Conservation (phyloP, 2,113 vertebrate genomes). For the Gallinago paraguaiae region DNA sequence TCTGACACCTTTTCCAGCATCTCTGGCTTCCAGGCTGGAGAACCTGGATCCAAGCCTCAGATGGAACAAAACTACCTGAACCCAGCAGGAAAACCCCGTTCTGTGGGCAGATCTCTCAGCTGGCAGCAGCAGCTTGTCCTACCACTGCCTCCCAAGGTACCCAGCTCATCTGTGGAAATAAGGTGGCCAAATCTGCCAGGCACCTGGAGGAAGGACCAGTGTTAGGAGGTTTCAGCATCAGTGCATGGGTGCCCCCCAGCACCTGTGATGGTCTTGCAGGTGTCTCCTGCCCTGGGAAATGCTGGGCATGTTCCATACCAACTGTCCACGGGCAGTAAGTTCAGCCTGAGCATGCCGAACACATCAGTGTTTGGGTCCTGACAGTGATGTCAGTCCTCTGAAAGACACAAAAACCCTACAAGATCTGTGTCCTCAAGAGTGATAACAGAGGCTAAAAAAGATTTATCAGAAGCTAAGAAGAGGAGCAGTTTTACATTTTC, state of each 20-base stretch:
- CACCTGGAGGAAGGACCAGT: not conserved
- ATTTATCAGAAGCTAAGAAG: not conserved
- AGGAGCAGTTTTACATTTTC: not conserved
- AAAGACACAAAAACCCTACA: not conserved
- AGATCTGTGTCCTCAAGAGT: not conserved
- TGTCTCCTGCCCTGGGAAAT: not conserved
- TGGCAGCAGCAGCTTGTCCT: not conserved
- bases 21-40: not conserved
- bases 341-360: not conserved
- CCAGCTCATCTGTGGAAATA: not conserved
- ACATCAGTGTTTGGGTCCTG: not conserved
- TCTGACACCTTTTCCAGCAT: not conserved
- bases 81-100: not conserved
- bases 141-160: accelerated
- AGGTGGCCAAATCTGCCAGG: not conserved
- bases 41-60: not conserved
- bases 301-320: not conserved
- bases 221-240: not conserved
- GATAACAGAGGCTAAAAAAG: not conserved
- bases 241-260: not conserved
- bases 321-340: not conserved
- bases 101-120: not conserved
- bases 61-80: not conserved
- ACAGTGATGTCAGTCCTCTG: not conserved
- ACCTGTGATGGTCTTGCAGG: accelerated